phyloP scores from a whole-genome alignment of 2,113 vertebrate genomes.

The Phoxinus phoxinus region DNA sequence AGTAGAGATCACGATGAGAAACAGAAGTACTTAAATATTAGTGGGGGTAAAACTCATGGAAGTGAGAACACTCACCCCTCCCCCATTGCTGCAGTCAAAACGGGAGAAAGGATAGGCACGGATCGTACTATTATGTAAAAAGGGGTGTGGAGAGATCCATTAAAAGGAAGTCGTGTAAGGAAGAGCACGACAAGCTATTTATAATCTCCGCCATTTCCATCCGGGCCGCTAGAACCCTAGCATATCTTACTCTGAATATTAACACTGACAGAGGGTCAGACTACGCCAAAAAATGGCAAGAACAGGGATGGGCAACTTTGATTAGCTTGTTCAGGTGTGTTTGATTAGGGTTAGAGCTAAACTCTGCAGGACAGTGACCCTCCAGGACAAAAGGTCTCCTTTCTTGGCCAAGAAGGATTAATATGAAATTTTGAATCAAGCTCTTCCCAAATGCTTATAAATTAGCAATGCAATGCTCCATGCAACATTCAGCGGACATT shows the following conservation, averaged over 20 bases:
- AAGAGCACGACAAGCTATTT: not conserved
- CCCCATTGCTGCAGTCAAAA: slow-evolving; percentile 4
- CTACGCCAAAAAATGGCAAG: not conserved
- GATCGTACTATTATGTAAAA: not conserved
- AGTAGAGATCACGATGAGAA: not conserved
- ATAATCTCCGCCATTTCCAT: not conserved
- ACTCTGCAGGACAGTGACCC: no score
- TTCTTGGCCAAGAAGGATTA: not conserved
- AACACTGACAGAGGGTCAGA: not conserved
- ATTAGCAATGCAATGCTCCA: not conserved
- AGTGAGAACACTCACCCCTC: not conserved
- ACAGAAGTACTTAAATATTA: not conserved
- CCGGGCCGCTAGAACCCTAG: no score
- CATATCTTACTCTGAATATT: not conserved
- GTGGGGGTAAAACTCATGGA: not conserved
- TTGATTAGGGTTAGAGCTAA: no score
- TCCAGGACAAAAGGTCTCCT: no score
- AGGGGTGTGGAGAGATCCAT: not conserved
- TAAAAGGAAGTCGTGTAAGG: not conserved
- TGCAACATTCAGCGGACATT: not conserved
- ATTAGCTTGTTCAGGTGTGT: no score
- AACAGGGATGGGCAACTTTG: not conserved
- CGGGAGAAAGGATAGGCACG: not conserved
- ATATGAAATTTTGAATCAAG: not conserved
- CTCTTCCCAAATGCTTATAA: not conserved